These are phyloP conservation scores for Oeneis ivallda DNA, from an alignment of 2,888 invertebrate species.

Conservation along the genomic window DNA sequence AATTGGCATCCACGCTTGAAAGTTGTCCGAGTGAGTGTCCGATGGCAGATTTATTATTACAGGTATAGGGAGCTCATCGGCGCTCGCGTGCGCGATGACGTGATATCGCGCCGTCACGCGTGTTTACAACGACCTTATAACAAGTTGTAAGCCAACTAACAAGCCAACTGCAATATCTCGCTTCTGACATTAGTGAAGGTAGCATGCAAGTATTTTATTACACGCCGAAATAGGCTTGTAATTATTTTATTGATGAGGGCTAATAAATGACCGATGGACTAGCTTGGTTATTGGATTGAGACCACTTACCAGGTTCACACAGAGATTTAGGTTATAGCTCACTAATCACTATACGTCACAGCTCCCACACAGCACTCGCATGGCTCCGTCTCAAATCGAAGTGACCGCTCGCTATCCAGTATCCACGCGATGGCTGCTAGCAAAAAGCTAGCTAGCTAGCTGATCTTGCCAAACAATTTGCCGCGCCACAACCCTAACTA, in stretches of 20 bases:
- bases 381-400: too few relatives aligned
- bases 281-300: too few relatives aligned
- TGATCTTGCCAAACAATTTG: too few relatives aligned
- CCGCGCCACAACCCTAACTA: too few relatives aligned
- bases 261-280: not conserved
- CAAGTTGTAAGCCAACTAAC: conserved; percentile 73
- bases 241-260: conserved; percentile 21
- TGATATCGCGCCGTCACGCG: conserved; percentile 75
- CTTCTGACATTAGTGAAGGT: conserved; percentile 49
- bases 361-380: too few relatives aligned
- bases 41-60: conserved; percentile 48
- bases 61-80: conserved; percentile 58
- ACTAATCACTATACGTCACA: too few relatives aligned
- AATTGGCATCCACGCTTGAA: conserved; percentile 41
- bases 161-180: conserved; percentile 59
- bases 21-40: conserved; percentile 42
- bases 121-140: conserved; percentile 70
- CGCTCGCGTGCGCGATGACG: conserved; percentile 74
- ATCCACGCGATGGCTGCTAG: too few relatives aligned
- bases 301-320: too few relatives aligned
- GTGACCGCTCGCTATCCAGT: too few relatives aligned
- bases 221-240: conserved; percentile 32
- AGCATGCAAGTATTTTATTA: conserved; percentile 58
- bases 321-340: too few relatives aligned
- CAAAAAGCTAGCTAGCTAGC: too few relatives aligned